phyloP scores from a whole-genome alignment of 2,797 vertebrate genomes.

The Valencia hispanica region DNA sequence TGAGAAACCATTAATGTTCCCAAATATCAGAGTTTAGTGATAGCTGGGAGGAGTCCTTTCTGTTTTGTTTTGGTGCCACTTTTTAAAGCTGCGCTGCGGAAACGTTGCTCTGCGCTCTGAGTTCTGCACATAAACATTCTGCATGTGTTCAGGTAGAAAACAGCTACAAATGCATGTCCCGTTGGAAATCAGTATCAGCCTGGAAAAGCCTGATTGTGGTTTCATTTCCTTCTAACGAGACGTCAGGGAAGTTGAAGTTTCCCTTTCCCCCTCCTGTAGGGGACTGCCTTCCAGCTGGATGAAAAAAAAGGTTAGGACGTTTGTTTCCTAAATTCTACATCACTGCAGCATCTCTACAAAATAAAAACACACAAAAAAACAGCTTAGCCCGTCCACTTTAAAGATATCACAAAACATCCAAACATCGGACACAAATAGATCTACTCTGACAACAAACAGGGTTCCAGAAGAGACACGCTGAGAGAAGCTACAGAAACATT shows the following conservation, averaged over 20 bases:
- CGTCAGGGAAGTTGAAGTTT: background rate
- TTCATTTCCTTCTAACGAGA: background rate
- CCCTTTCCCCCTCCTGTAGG: background rate
- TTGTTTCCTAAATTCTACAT: background rate
- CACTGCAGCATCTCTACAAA: background rate
- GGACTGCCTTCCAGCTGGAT: background rate
- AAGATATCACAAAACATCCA: background rate
- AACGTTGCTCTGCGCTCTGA: too few relatives aligned
- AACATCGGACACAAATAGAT: too few relatives aligned
- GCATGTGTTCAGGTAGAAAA: too few relatives aligned
- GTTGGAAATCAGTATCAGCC: background rate
- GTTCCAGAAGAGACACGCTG: background rate
- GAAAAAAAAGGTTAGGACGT: too few relatives aligned
- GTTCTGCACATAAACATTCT: too few relatives aligned
- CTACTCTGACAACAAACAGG: conserved; percentile 7
- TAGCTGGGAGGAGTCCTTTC: too few relatives aligned
- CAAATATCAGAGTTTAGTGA: too few relatives aligned
- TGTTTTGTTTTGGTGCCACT: too few relatives aligned
- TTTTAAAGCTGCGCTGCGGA: too few relatives aligned
- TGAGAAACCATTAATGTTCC: too few relatives aligned
- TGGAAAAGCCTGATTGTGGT: background rate
- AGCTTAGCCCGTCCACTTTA: background rate
- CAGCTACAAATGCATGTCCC: too few relatives aligned
- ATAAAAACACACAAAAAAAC: background rate
- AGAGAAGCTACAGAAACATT: conserved; percentile 8